Conservation (phyloP, 2,113 vertebrate species). For the Recurvirostra avosetta region DNA sequence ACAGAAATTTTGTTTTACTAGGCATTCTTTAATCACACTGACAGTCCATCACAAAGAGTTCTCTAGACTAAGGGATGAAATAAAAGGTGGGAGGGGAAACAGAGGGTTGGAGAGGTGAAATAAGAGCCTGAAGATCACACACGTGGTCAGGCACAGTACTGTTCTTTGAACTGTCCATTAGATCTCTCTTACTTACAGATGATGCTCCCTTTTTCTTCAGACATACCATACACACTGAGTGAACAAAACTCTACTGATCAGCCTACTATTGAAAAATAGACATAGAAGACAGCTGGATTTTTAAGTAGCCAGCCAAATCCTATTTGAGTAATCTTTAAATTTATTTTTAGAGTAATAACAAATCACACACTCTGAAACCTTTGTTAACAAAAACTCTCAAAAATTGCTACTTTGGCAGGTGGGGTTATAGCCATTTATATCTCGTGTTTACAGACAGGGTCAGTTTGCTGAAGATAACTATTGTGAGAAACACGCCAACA, state of each 20-base stretch:
- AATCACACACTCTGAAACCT: background rate
- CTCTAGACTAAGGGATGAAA: background rate
- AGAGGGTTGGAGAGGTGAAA: background rate
- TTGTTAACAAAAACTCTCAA: background rate
- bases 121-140: background rate
- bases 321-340: background rate
- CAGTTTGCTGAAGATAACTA: background rate
- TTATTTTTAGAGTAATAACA: background rate
- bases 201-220: background rate
- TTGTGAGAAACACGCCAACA: background rate
- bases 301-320: background rate
- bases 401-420: background rate
- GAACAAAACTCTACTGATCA: background rate
- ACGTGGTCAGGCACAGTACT: background rate
- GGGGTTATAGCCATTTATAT: background rate
- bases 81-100: background rate
- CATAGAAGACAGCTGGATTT: background rate
- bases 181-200: background rate
- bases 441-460: background rate
- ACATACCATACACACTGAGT: background rate
- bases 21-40: background rate
- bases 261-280: background rate
- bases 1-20: background rate
- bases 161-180: background rate
- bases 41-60: background rate